Conservation (phyloP, 2,888 invertebrate species). For the Oegoconia quadripuncta region DNA sequence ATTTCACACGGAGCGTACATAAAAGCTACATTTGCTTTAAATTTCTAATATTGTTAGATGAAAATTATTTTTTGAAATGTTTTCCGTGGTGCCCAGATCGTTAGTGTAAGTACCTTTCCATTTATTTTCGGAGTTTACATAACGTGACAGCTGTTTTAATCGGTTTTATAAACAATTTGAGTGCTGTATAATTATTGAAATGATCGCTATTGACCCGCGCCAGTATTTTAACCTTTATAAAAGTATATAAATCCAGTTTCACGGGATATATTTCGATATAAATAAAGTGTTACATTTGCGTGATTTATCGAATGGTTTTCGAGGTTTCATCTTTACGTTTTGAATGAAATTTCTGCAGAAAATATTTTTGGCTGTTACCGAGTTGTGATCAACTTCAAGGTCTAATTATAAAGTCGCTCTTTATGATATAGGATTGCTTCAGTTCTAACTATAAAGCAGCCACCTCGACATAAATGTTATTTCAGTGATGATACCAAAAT, state of each 20-base stretch:
- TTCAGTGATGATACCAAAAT: too few species aligned
- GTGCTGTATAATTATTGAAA: slow-evolving; percentile 9
- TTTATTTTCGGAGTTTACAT: slow-evolving; percentile 75
- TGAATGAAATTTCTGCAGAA: not conserved
- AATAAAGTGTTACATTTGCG: not conserved
- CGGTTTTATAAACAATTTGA: slow-evolving; percentile 45
- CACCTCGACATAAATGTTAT: too few species aligned
- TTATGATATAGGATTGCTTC: too few species aligned
- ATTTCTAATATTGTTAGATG: slow-evolving; percentile 46
- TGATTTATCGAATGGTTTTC: slow-evolving; percentile 10
- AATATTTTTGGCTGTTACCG: not conserved
- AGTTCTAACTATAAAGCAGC: too few species aligned
- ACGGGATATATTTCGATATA: not conserved
- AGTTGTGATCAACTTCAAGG: slow-evolving; percentile 6
- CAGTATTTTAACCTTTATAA: not conserved
- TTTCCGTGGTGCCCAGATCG: slow-evolving; percentile 67
- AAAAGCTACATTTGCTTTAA: slow-evolving; percentile 26
- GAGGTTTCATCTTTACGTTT: not conserved
- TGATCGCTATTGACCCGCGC: not conserved
- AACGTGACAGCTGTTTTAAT: slow-evolving; percentile 72
- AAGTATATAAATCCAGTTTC: not conserved
- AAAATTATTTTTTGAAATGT: slow-evolving; percentile 64
- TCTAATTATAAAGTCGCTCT: not conserved
- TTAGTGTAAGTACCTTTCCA: slow-evolving; percentile 66
- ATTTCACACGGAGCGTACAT: slow-evolving; percentile 32